Evolutionary conservation across 1,140 invertebrate species (phyloP), one percentile per base, ranked within the genome.

Genomic region (Drosophila fuyamai): DNA sequence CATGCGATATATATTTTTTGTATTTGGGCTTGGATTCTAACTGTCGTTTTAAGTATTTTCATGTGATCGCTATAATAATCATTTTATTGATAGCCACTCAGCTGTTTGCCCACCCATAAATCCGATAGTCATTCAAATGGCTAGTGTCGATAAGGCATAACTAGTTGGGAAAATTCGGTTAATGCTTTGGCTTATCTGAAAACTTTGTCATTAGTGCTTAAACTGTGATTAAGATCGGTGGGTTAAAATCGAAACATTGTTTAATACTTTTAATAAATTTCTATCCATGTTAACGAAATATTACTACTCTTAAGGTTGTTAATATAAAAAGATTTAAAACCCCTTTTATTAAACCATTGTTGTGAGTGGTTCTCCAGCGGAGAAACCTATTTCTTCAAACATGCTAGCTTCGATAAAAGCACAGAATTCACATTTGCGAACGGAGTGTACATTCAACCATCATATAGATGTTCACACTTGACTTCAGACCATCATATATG

Each of bases 51-150:
- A 44, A 57, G 55, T 57, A 57, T 32, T 32, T 57, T 57, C 55
- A 57, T 44, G 55, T 57, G 55, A 57, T 43, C 40, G 27, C 5
- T 16, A 10, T 36, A 36, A 18, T 57, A 44, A 57, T 56, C 38
- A 16, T 43, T 56, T 43, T 56, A 56, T 43, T 56, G 54, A 58
- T 58, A 36, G 50, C 50, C 32, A 53, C n/a, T 36, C 50, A 53
- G 50, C 14, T 36, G 50, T 53, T 53, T 18, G 13, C 8, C 27
- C 32, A 5, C n/a, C 48, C 35, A 51, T 16, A 16, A 51, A 51
- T 51, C 29, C 48, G 48, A 53, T 53, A 36, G 32, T 60, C 55
- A 47, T 62, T 62, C 41, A 38, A 47, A 47, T 50, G 18, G n/a
- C 10, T 47, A 32, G 23, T 44, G 13, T 10, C 40, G 55, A 57